Conservation (phyloP, 1,140 invertebrate species). For the Leptonema lineaticorne region DNA sequence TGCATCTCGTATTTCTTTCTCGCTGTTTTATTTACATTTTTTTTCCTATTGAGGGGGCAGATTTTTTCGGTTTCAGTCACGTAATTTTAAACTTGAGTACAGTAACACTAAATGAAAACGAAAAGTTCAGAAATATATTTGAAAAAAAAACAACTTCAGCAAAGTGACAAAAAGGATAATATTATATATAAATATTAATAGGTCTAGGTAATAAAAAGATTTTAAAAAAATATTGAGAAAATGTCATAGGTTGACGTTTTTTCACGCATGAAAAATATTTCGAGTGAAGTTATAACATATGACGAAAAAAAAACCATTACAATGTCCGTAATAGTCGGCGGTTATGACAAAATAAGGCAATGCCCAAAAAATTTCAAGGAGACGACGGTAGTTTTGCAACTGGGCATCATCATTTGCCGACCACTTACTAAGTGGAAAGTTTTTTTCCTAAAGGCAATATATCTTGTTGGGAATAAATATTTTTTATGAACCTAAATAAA, state of each 20-base stretch:
- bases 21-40: constrained; percentile 23
- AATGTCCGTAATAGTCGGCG: too few relatives aligned
- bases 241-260: too few relatives aligned
- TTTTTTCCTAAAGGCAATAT: constrained; percentile 18
- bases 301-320: too few relatives aligned
- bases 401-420: background rate
- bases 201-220: too few relatives aligned
- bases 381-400: too few relatives aligned
- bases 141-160: too few relatives aligned
- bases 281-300: background rate
- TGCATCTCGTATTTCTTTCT: background rate
- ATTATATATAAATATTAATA: too few relatives aligned
- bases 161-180: too few relatives aligned
- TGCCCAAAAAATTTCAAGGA: too few relatives aligned
- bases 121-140: too few relatives aligned
- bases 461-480: constrained; percentile 5
- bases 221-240: too few relatives aligned
- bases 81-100: constrained; percentile 19
- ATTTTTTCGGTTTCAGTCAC: constrained; percentile 22
- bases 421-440: constrained; percentile 15
- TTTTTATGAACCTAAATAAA: constrained; percentile 11
- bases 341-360: too few relatives aligned
- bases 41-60: background rate
- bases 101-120: background rate
- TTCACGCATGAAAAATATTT: background rate